phyloP scores from a whole-genome alignment of 2,888 invertebrate species.

The Nomada ferruginata region DNA sequence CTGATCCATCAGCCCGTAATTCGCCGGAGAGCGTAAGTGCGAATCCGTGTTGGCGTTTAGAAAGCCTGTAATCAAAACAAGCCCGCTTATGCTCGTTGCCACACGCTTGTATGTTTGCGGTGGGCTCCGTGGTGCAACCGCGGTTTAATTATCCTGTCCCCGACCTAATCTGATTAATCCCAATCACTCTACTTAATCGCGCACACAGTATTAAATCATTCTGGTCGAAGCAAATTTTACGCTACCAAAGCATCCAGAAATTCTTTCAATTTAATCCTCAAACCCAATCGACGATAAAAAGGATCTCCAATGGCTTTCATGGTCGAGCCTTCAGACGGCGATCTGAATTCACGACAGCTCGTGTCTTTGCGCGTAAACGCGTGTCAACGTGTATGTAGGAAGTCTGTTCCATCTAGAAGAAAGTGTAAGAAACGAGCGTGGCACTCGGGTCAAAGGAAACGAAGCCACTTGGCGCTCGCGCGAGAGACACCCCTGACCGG shows the following conservation, averaged over 20 bases:
- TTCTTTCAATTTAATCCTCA: too few species aligned
- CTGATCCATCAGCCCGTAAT: slow-evolving; percentile 99
- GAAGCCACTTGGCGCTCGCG: slow-evolving; percentile 15
- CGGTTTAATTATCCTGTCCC: slow-evolving; percentile 46
- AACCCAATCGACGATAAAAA: background rate
- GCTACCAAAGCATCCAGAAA: too few species aligned
- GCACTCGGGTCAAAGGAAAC: slow-evolving; percentile 9
- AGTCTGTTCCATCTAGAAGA: background rate
- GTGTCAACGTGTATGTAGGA: slow-evolving; percentile 9
- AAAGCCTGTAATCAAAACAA: slow-evolving; percentile 88
- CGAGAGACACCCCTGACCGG: slow-evolving; percentile 26
- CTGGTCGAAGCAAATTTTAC: background rate
- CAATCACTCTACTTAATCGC: slow-evolving; percentile 12
- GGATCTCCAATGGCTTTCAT: background rate
- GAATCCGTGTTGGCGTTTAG: slow-evolving; percentile 95
- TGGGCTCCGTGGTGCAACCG: background rate
- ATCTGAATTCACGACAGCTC: background rate
- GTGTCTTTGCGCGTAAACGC: background rate
- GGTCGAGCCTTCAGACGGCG: slow-evolving; percentile 6
- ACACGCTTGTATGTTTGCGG: slow-evolving; percentile 29
- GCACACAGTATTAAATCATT: background rate
- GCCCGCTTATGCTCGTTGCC: slow-evolving; percentile 65
- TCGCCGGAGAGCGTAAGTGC: slow-evolving; percentile 93
- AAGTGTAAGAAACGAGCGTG: slow-evolving; percentile 11
- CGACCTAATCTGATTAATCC: slow-evolving; percentile 48